Evolutionary conservation across 92 coral and sea anemone species (phyloP), one percentile per base, ranked within the genome.

Genomic region (Epizoanthus fatuus): DNA sequence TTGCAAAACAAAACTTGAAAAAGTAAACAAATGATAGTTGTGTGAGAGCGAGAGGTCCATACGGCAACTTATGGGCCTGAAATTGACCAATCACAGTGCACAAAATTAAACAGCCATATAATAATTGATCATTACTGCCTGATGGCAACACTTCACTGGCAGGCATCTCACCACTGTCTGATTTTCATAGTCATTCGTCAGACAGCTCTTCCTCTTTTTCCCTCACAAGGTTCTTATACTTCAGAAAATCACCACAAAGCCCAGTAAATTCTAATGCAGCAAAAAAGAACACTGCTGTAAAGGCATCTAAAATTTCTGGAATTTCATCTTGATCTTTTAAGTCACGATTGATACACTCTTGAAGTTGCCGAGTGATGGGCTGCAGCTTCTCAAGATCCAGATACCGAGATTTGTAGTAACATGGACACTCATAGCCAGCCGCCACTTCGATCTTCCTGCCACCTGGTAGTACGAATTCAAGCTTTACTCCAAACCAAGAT

Each of bases 321-420:
- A 84, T 49, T 42, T 22, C 74, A 16, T 79, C 64, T 44, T 72
- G 83, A 20, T 80, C 89, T 64, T 57, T 65, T 56, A 72, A 70
- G 20, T 68, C 70, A 13, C 52, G 58, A 37, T 55, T 80, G 77
- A 90, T 39, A 16, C 91, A 72, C 66, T 81, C 64, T 53, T 81
- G 91, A 38, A 90, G 68, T 40, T 81, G 87, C 45, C 45, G 77
- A 11, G 93, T 90, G 13, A 86, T 76, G 40, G 91, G 93, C 17
- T 63, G 72, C 22, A 90, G 85, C 7, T 51, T 37, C 14, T 81
- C 69, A 60, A 81, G 35, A 45, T 60, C 58, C 44, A 88, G 55
- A 20, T 75, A 69, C 4, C 17, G 49, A 49, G 69, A 13, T 57
- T 67, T 75, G 60, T 49, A 37, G 69, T 35, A 19, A 55, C 13